Percentiles rank a stretch among this genome's conserved stretches.
Conservation (phyloP, 1,140 invertebrate species). For the Lucilia sericata region DNA sequence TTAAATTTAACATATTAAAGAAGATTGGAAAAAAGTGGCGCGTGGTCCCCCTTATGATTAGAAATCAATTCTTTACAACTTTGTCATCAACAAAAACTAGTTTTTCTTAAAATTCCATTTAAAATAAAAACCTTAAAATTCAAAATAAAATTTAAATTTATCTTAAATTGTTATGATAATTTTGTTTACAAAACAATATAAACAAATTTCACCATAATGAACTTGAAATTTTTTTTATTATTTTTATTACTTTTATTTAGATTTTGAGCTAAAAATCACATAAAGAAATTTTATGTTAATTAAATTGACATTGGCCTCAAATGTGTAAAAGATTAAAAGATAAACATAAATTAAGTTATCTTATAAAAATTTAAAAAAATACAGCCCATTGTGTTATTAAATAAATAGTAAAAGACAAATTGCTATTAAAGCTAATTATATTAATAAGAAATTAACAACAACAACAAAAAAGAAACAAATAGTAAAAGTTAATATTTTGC, state of each 20-base stretch:
- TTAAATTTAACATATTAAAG: no score
- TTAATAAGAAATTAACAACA: background rate
- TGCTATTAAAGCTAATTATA: background rate
- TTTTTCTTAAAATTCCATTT: no score
- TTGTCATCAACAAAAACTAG: no score
- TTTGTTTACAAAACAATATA: background rate
- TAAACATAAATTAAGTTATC: background rate
- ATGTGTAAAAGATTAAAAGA: background rate
- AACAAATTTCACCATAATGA: constrained; percentile 2
- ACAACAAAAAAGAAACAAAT: background rate
- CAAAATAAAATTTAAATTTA: background rate
- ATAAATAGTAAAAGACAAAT: background rate
- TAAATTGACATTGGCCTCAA: constrained; percentile 58
- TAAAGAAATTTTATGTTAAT: constrained; percentile 55
- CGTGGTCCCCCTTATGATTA: no score
- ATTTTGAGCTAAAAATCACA: background rate
- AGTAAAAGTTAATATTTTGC: constrained; percentile 1
- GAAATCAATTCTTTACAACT: no score
- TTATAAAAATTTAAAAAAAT: background rate
- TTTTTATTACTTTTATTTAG: background rate
- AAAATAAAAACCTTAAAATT: no score
- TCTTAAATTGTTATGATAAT: background rate
- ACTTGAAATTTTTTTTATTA: constrained; percentile 14
- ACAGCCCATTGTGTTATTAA: background rate
- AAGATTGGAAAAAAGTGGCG: no score